Conservation (phyloP, 2,113 vertebrate genomes). For the Nipponia nippon region DNA sequence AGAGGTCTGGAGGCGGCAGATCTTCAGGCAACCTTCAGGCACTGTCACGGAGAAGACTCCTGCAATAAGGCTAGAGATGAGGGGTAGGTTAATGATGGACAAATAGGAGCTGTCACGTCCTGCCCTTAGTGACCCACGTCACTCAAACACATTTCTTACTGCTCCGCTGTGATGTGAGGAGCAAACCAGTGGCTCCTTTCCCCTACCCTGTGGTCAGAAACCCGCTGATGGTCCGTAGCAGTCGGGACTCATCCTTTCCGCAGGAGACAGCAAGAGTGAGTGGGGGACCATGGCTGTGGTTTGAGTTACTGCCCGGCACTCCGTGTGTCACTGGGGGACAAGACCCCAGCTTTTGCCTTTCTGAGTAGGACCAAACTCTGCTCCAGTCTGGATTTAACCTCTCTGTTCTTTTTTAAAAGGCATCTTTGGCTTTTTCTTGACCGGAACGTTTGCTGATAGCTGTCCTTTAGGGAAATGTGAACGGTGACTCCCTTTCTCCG, state of each 20-base stretch:
- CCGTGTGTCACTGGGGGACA: fast-evolving
- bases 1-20: background rate
- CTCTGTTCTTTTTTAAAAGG: background rate
- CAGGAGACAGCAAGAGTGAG: background rate
- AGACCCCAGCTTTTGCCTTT: background rate
- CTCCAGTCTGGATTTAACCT: background rate
- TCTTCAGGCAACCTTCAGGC: background rate
- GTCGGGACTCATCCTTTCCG: background rate
- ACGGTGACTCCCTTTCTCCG: background rate
- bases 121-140: background rate
- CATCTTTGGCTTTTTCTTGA: background rate
- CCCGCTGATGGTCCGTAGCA: fast-evolving
- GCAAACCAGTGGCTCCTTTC: background rate
- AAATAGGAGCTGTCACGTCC: background rate
- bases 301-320: background rate
- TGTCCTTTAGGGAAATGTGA: background rate
- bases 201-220: background rate
- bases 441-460: background rate
- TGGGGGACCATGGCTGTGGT: fast-evolving
- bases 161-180: background rate
- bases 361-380: background rate
- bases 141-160: background rate
- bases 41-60: fast-evolving
- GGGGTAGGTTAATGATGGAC: background rate
- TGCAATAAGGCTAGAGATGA: background rate